phyloP scores from a whole-genome alignment of 2,113 vertebrate species.

The Hystrix cristata region DNA sequence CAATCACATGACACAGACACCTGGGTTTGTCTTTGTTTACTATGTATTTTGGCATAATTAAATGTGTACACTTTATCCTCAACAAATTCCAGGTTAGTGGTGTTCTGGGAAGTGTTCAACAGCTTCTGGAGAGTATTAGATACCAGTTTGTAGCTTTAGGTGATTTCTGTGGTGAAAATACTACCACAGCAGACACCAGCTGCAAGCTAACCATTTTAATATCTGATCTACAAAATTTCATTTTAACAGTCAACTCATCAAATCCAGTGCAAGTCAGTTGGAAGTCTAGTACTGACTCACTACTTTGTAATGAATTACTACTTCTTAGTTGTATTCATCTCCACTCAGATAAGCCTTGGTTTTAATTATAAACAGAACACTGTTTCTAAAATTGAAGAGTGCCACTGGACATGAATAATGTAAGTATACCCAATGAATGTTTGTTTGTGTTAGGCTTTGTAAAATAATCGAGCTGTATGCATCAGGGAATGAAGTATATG shows the following conservation, averaged over 20 bases:
- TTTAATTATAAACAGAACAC: constrained; percentile 38
- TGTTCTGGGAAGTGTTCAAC: neutral
- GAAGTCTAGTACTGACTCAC: neutral
- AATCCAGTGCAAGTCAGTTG: neutral
- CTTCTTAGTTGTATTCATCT: neutral
- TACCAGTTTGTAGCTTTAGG: neutral
- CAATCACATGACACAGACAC: neutral
- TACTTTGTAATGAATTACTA: neutral
- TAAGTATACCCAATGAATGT: neutral
- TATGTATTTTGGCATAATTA: neutral
- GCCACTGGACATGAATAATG: neutral
- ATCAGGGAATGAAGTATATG: neutral
- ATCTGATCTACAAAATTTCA: neutral
- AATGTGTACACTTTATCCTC: neutral
- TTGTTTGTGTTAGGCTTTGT: neutral
- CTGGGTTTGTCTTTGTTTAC: neutral
- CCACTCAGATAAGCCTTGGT: neutral
- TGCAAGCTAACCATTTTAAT: neutral
- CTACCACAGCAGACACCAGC: neutral
- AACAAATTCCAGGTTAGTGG: neutral
- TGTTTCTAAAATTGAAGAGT: neutral
- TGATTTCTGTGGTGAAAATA: neutral
- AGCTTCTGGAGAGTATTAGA: neutral
- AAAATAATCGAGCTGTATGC: neutral
- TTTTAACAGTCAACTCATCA: neutral